Conservation (phyloP, 2,797 vertebrate species). For the Myiotriccus ornatus region DNA sequence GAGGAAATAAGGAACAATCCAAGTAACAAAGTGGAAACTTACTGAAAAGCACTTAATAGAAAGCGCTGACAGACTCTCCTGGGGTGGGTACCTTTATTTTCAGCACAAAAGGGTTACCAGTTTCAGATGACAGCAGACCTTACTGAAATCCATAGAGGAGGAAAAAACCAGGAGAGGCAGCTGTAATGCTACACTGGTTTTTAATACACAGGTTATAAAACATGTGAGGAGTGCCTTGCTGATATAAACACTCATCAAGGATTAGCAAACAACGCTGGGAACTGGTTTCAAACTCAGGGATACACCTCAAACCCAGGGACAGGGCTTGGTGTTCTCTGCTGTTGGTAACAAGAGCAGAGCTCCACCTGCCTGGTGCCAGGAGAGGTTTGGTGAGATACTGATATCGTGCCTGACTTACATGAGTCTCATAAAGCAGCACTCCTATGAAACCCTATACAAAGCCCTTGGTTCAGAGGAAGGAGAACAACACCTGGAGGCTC, state of each 20-base stretch:
- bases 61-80: background rate
- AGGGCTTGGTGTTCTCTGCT: background rate
- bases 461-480: background rate
- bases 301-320: background rate
- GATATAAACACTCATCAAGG: background rate
- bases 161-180: background rate
- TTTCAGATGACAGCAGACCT: background rate
- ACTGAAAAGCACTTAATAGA: background rate
- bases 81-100: background rate
- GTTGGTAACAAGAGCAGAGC: background rate
- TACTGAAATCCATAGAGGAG: background rate
- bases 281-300: background rate
- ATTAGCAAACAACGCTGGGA: background rate
- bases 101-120: background rate
- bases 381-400: background rate
- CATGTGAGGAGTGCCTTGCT: accelerated
- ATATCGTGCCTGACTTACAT: accelerated
- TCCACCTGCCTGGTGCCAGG: background rate
- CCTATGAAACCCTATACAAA: accelerated
- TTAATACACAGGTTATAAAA: background rate
- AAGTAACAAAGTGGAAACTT: background rate
- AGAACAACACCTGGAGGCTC: background rate
- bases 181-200: background rate
- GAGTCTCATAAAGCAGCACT: background rate
- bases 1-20: background rate